These are phyloP conservation scores for Syrrhaptes paradoxus DNA, from an alignment of 2,113 vertebrate species.

Conservation along the genomic window DNA sequence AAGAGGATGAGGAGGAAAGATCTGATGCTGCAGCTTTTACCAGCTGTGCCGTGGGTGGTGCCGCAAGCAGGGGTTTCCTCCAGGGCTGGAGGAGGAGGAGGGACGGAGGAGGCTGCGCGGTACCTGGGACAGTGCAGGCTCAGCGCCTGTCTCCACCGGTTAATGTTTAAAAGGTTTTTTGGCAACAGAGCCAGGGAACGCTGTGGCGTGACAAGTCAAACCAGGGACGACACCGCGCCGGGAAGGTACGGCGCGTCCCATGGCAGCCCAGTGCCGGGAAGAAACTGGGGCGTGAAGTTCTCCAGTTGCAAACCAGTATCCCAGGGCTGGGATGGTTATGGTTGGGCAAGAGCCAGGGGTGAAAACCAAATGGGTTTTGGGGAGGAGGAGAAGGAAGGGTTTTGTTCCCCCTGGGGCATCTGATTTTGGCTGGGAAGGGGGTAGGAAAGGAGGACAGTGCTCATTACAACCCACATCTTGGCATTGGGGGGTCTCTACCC, in stretches of 20 bases:
- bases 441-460: no score
- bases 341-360: rapidly evolving
- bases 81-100: neutral
- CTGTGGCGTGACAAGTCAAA: no score
- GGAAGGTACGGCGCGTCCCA: neutral
- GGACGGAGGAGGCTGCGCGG: neutral
- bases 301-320: neutral
- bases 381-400: no score
- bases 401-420: neutral
- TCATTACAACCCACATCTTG: no score
- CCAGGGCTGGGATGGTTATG: rapidly evolving
- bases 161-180: neutral
- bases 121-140: neutral
- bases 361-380: neutral
- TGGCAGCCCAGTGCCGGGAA: rapidly evolving
- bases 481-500: no score
- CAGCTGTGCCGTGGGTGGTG: neutral
- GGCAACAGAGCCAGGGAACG: neutral
- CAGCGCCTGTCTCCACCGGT: neutral
- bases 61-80: neutral
- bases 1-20: neutral
- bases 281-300: neutral
- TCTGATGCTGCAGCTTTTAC: neutral
- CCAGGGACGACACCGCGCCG: rapidly evolving
- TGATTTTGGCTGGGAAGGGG: no score